phyloP scores from a whole-genome alignment of 2,113 vertebrate genomes.

The Myanophis thanlyinensis region DNA sequence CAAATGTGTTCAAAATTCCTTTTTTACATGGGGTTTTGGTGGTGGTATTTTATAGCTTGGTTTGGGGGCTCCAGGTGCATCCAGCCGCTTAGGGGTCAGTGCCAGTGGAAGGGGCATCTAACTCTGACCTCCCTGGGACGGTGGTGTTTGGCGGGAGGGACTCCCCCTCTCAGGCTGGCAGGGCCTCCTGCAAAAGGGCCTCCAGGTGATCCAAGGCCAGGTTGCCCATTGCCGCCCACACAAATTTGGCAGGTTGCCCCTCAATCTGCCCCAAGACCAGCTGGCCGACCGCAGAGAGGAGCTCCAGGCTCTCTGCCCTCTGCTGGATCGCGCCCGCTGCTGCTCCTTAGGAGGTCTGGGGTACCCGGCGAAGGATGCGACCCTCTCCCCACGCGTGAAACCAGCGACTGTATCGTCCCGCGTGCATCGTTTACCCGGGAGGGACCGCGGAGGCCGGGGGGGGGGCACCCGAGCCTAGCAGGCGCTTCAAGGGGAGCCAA shows the following conservation, averaged over 20 bases:
- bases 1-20: not conserved
- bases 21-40: not conserved
- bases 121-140: not conserved
- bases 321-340: not conserved
- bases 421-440: not conserved
- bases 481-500: too few relatives aligned
- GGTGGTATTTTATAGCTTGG: not conserved
- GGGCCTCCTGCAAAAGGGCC: not conserved
- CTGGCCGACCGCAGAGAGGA: not conserved
- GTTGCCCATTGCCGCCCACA: not conserved
- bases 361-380: not conserved
- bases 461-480: too few relatives aligned
- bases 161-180: not conserved
- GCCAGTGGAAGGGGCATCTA: not conserved
- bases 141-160: not conserved
- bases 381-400: not conserved
- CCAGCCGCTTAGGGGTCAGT: not conserved
- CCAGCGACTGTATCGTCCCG: accelerated
- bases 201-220: not conserved
- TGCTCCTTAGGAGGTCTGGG: not conserved
- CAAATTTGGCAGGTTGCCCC: not conserved
- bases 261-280: not conserved
- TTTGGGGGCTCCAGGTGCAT: too few relatives aligned
- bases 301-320: not conserved
- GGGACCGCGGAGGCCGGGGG: too few relatives aligned